These are phyloP conservation scores for Ostrea edulis DNA, from an alignment of 1,140 invertebrate species.

Conservation along the genomic window DNA sequence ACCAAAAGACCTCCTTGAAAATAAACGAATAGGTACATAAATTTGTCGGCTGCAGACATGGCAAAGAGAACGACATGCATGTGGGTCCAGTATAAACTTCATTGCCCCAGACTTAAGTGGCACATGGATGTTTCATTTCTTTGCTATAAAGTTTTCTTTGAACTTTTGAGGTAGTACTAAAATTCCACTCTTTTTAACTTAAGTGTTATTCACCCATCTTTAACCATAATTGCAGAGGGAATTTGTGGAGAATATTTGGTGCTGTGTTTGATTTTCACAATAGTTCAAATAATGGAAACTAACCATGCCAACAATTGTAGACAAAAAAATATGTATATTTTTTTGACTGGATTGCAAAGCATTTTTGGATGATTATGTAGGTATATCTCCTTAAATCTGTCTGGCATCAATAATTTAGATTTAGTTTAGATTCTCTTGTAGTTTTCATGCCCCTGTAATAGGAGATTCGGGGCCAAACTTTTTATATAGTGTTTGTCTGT, in stretches of 20 bases:
- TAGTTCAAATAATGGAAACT: neutral
- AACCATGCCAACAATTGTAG: too few relatives aligned
- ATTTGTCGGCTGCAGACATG: constrained; percentile 49
- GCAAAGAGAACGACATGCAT: constrained; percentile 39
- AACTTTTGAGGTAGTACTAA: neutral
- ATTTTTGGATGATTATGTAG: too few relatives aligned
- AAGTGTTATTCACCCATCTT: neutral
- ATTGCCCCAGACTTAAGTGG: neutral
- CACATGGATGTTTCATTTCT: constrained; percentile 31
- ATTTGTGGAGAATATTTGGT: neutral
- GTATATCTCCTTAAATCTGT: too few relatives aligned
- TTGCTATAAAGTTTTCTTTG: constrained; percentile 32
- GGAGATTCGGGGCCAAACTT: too few relatives aligned
- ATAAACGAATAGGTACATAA: constrained; percentile 89
- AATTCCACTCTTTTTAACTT: constrained; percentile 30
- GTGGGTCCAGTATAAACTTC: neutral
- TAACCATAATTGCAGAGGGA: neutral
- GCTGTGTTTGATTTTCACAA: neutral
- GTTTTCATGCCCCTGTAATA: too few relatives aligned
- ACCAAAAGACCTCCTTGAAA: constrained; percentile 96
- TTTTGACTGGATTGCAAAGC: too few relatives aligned
- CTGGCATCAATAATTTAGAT: too few relatives aligned
- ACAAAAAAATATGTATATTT: too few relatives aligned
- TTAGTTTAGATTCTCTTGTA: too few relatives aligned
- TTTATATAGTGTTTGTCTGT: too few relatives aligned